Evolutionary conservation across 2,113 vertebrate genomes (phyloP).

Genomic region (Calypte anna): DNA sequence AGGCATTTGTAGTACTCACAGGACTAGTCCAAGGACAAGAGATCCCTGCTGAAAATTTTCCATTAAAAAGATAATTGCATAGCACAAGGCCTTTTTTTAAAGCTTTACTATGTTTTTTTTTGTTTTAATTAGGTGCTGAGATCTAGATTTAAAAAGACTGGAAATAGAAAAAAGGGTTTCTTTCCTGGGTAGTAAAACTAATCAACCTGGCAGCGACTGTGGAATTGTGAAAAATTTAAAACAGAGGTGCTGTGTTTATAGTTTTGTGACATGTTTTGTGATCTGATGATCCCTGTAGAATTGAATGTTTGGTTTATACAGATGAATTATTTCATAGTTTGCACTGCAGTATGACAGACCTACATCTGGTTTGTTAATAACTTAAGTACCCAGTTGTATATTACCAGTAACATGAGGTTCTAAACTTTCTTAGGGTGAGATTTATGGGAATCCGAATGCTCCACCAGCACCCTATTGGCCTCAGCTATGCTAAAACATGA

Average conservation of each 20-base stretch:
- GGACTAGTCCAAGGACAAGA: slow-evolving; percentile 17
- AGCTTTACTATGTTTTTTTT: background rate
- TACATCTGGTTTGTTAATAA: background rate
- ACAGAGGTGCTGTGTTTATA: background rate
- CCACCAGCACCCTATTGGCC: background rate
- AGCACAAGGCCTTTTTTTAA: slow-evolving; percentile 5
- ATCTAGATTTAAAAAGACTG: background rate
- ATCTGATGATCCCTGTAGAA: background rate
- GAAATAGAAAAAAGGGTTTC: background rate
- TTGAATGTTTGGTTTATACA: background rate
- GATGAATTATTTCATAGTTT: background rate
- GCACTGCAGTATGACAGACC: background rate
- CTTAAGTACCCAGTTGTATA: background rate
- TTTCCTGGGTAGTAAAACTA: background rate
- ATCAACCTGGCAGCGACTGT: background rate
- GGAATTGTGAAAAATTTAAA: background rate
- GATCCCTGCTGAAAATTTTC: slow-evolving; percentile 49
- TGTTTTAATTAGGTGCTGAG: slow-evolving; percentile 4
- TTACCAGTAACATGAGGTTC: background rate
- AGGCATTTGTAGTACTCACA: background rate
- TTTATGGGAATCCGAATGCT: background rate
- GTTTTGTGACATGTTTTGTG: background rate
- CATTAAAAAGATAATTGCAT: slow-evolving; percentile 56
- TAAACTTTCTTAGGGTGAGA: background rate
- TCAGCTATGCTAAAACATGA: background rate